These are phyloP conservation scores for Mormoops blainvillei DNA, from an alignment of 2,113 vertebrate species.

Conservation along the genomic window DNA sequence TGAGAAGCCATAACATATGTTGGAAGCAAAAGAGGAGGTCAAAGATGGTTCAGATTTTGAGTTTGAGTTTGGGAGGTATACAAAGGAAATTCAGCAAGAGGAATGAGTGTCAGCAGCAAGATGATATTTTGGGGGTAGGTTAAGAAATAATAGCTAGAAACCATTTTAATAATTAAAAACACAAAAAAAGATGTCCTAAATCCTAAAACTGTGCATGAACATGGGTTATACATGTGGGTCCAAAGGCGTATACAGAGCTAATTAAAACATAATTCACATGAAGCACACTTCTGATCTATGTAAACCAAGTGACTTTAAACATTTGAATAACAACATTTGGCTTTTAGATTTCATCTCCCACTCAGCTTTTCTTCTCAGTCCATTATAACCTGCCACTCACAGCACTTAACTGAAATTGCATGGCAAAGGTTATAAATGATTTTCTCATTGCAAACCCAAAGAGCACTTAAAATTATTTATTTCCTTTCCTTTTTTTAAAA, in stretches of 20 bases:
- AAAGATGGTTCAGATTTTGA: neutral
- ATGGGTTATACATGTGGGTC: neutral
- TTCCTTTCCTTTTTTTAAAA: neutral
- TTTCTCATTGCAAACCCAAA: constrained; percentile 18
- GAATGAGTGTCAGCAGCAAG: neutral
- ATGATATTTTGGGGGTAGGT: neutral
- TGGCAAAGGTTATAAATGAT: neutral
- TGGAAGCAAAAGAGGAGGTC: neutral
- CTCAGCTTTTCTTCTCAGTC: neutral
- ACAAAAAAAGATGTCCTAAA: neutral
- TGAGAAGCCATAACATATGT: too few species aligned
- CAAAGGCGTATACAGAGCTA: neutral
- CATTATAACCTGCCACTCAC: neutral
- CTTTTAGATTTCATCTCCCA: neutral
- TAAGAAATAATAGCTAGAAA: neutral
- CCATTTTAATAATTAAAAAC: neutral
- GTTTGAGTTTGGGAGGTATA: neutral
- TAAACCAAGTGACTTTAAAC: neutral
- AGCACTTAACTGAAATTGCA: neutral
- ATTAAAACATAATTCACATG: neutral
- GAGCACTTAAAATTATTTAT: neutral
- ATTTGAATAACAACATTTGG: neutral
- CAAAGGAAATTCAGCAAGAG: neutral
- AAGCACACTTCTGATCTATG: neutral
- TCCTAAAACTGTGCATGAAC: neutral